Evolutionary conservation across 2,113 vertebrate genomes (phyloP), one percentile per base, ranked within the genome.

Genomic region (Centropus unirufus): DNA sequence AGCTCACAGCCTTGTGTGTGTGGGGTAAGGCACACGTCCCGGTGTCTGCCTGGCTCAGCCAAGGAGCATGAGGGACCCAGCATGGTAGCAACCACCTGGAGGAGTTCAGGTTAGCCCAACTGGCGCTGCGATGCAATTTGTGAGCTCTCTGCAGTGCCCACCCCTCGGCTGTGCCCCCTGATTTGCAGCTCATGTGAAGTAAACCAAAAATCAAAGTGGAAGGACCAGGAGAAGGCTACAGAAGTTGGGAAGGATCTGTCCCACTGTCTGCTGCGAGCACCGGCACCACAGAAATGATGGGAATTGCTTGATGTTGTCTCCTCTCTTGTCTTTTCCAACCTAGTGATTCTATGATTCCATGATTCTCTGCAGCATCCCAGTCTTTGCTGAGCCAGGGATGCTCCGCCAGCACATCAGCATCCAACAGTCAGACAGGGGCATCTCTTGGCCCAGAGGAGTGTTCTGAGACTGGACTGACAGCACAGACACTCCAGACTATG

Each of bases 261-360:
- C n/a, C 58, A 36, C 10, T 6, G 0, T n/a, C 36, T 29, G 26
- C 62, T 51, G n/a, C 8, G 16, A 58, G 39, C 44, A 29, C 23
- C 64, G 22, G 69, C 30, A 40, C 8, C 51, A 6, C 16, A 2
- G 0, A 23, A 19, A 24, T 1, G 1, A n/a, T 6, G 16, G 1
- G 0, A 39, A 36, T 42, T 36, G 6, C 32, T 46, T 1, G 1
- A 1, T 32, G 19, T 21, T 1, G 14, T 39, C 58, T 22, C 69
- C 32, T 13, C 36, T 24, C 29, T 36, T 36, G 36, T 36, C 36
- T 36, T 36, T 36, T 36, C 36, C 36, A 36, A 36, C 36, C 36
- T 36, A 36, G 36, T 36, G 36, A 36, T 36, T 36, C 36, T 36
- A 36, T 36, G 36, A 9, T 36, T 36, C 36, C 36, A 36, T 9